Conservation (phyloP, 2,888 invertebrate genomes). For the Acanthosoma haemorrhoidale region DNA sequence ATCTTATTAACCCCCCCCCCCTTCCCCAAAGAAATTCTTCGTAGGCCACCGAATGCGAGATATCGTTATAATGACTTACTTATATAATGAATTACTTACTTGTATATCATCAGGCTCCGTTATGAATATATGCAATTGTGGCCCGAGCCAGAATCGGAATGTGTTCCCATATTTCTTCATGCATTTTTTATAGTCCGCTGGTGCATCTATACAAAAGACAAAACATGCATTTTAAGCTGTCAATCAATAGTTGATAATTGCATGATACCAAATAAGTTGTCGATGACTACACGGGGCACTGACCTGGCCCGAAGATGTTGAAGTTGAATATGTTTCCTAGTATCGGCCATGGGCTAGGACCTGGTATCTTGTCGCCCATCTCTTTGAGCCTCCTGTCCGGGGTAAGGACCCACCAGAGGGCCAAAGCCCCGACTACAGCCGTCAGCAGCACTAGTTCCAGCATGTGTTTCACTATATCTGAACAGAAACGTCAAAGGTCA, state of each 20-base stretch:
- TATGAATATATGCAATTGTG: constrained; percentile 11
- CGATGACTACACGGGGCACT: neutral
- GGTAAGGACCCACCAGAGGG: neutral
- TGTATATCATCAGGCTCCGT: constrained; percentile 1
- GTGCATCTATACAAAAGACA: too few species aligned
- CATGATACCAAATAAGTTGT: too few species aligned
- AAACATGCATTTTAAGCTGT: too few species aligned
- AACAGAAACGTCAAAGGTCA: too few species aligned
- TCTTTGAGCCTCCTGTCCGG: neutral
- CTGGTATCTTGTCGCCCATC: constrained; percentile 10
- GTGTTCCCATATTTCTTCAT: constrained; percentile 17
- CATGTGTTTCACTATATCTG: too few species aligned
- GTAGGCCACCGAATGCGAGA: neutral
- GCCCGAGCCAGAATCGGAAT: constrained; percentile 15
- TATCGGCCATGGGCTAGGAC: neutral
- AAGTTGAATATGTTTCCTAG: constrained; percentile 10
- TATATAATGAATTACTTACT: neutral
- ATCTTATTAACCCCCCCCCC: too few species aligned
- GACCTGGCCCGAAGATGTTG: neutral
- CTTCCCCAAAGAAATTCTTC: too few species aligned
- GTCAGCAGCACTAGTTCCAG: neutral
- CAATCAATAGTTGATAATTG: too few species aligned
- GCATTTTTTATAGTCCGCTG: neutral
- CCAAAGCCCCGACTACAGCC: neutral
- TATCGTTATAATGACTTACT: neutral